A percentile compares a stretch with the other conserved stretches of the same genome.
Conservation (phyloP, 1,140 invertebrate genomes). For the Ctenoplectra terminalis region DNA sequence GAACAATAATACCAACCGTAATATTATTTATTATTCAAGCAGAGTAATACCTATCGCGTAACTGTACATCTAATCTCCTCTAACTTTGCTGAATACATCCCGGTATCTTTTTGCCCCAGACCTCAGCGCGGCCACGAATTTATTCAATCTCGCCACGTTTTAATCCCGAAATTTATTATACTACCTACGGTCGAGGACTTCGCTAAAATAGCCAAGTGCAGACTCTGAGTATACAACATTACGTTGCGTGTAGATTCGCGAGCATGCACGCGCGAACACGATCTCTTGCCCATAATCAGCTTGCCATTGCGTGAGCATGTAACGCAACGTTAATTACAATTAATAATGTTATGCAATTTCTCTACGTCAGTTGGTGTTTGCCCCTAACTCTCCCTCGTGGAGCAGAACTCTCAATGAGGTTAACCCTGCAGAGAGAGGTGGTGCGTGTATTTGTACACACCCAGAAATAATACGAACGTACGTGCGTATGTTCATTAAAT, state of each 20-base stretch:
- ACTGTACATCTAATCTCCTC: conserved; percentile 2
- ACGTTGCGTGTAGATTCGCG: conserved; percentile 53
- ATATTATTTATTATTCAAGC: conserved; percentile 3
- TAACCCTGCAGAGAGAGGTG: conserved; percentile 22
- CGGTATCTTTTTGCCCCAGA: conserved; percentile 8
- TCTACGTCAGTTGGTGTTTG: conserved; percentile 7
- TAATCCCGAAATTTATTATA: conserved; percentile 36
- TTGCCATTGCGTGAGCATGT: conserved; percentile 49
- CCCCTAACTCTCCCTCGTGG: background rate
- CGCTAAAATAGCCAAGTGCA: conserved; percentile 39
- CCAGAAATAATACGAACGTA: background rate
- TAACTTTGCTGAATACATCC: background rate
- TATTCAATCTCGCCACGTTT: background rate
- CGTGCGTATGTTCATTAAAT: background rate
- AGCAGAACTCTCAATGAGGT: conserved; percentile 13
- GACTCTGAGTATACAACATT: background rate
- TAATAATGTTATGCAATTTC: conserved; percentile 66
- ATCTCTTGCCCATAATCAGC: conserved; percentile 61
- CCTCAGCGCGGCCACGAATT: background rate
- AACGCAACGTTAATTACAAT: conserved; percentile 69
- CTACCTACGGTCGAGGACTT: conserved; percentile 47
- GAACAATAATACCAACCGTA: background rate
- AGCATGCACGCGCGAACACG: conserved; percentile 41
- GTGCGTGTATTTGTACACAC: background rate
- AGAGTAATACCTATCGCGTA: no score